phyloP scores from a whole-genome alignment of 2,888 invertebrate species.

The Griposia aprilina region DNA sequence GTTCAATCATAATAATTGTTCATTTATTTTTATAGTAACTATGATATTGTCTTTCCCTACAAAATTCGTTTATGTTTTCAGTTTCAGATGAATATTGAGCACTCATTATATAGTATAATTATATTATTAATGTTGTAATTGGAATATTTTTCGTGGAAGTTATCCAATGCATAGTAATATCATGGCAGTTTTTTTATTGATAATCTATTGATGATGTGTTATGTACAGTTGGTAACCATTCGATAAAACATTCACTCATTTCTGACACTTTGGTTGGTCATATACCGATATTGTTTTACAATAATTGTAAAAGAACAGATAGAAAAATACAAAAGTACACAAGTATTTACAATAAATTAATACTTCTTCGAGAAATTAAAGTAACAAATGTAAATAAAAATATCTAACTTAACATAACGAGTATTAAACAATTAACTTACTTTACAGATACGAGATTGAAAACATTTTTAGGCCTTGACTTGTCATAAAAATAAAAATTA shows the following conservation, averaged over 20 bases:
- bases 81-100: slow-evolving; percentile 64
- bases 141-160: slow-evolving; percentile 26
- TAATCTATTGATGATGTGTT: slow-evolving; percentile 26
- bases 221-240: slow-evolving; percentile 42
- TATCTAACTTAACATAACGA: slow-evolving; percentile 64
- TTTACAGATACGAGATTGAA: slow-evolving; percentile 55
- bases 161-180: slow-evolving; percentile 18
- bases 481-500: not conserved
- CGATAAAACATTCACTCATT: slow-evolving; percentile 40
- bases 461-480: slow-evolving; percentile 60
- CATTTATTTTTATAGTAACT: slow-evolving; percentile 49
- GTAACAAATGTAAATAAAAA: slow-evolving; percentile 70
- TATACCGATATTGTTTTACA: slow-evolving; percentile 40
- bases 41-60: slow-evolving; percentile 63
- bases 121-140: slow-evolving; percentile 43
- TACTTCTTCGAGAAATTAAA: slow-evolving; percentile 65
- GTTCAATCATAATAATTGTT: slow-evolving; percentile 28
- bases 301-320: slow-evolving; percentile 52
- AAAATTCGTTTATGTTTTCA: slow-evolving; percentile 63
- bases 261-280: slow-evolving; percentile 41
- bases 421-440: slow-evolving; percentile 62
- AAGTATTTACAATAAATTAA: slow-evolving; percentile 72
- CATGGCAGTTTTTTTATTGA: slow-evolving; percentile 57
- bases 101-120: slow-evolving; percentile 40
- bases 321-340: slow-evolving; percentile 60